Conservation (phyloP, 2,888 invertebrate species). For the Argyresthia albistria region DNA sequence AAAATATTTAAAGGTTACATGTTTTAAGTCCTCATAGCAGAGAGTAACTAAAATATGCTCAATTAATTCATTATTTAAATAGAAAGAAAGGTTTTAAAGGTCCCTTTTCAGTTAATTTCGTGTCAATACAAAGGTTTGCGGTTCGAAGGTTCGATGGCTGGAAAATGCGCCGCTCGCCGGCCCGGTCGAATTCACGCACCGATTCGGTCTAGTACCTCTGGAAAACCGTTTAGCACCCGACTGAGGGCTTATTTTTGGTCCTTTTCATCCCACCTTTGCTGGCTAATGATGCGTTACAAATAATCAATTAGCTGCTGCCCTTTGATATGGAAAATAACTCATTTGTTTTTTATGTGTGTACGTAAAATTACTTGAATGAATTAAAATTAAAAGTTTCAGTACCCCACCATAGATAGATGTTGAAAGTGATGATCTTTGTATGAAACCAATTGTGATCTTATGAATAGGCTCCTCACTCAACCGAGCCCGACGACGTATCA, state of each 20-base stretch:
- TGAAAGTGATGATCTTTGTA: neutral
- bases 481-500: constrained; percentile 26
- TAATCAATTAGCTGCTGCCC: constrained; percentile 14
- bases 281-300: constrained; percentile 49
- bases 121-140: constrained; percentile 59
- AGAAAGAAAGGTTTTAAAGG: constrained; percentile 40
- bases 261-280: constrained; percentile 63
- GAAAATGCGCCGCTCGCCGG: constrained; percentile 59
- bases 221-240: constrained; percentile 64
- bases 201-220: constrained; percentile 66
- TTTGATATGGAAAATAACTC: neutral
- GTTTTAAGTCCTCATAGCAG: no score
- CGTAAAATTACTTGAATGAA: no score
- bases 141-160: constrained; percentile 60
- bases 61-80: constrained; percentile 22
- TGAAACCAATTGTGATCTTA: no score
- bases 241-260: constrained; percentile 64
- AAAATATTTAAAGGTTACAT: no score
- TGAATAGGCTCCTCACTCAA: neutral
- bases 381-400: no score
- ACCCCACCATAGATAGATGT: no score
- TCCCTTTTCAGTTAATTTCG: constrained; percentile 58
- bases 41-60: constrained; percentile 26
- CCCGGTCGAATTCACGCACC: constrained; percentile 53
- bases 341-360: no score